Percentiles rank a stretch among this genome's conserved stretches.
Evolutionary conservation across 2,888 invertebrate genomes (phyloP).

Genomic region (Xestia sexstrigata): DNA sequence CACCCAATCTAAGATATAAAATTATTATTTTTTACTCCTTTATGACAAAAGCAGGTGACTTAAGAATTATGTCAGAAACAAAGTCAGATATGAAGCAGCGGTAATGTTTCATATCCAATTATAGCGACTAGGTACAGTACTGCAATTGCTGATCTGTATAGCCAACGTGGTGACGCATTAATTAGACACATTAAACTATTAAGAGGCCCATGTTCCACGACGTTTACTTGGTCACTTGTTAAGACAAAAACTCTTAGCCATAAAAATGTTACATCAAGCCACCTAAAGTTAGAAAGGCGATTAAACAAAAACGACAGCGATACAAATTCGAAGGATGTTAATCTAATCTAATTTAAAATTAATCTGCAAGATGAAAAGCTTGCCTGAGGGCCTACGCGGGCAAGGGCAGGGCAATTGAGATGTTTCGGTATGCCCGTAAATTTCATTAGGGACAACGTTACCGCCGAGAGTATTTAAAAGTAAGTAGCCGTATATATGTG

Average conservation of each 20-base stretch:
- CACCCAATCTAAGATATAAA: not conserved
- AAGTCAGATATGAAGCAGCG: not conserved
- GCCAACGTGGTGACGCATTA: not conserved
- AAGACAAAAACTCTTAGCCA: constrained; percentile 1
- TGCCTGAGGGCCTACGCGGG: constrained; percentile 65
- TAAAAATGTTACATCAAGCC: constrained; percentile 19
- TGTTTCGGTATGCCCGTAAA: constrained; percentile 79
- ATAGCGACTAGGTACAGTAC: not conserved
- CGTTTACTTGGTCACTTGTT: constrained; percentile 3
- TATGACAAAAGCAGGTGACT: not conserved
- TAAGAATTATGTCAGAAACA: not conserved
- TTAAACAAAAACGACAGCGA: constrained; percentile 78
- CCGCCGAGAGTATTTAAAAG: constrained; percentile 77
- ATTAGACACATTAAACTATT: not conserved
- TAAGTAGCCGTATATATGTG: constrained; percentile 59
- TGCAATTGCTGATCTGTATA: not conserved
- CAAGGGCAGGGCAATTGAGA: constrained; percentile 72
- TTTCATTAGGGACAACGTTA: constrained; percentile 81
- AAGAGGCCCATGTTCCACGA: not conserved
- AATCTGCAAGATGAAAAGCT: constrained; percentile 84
- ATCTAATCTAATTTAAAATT: constrained; percentile 87
- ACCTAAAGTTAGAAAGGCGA: constrained; percentile 68
- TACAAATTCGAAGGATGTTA: constrained; percentile 80
- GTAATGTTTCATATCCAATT: not conserved
- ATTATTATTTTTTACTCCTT: not conserved